Evolutionary conservation across 2,797 vertebrate species (phyloP), one percentile per base, ranked within the genome.

Genomic region (Oceanodroma leucorhoa): DNA sequence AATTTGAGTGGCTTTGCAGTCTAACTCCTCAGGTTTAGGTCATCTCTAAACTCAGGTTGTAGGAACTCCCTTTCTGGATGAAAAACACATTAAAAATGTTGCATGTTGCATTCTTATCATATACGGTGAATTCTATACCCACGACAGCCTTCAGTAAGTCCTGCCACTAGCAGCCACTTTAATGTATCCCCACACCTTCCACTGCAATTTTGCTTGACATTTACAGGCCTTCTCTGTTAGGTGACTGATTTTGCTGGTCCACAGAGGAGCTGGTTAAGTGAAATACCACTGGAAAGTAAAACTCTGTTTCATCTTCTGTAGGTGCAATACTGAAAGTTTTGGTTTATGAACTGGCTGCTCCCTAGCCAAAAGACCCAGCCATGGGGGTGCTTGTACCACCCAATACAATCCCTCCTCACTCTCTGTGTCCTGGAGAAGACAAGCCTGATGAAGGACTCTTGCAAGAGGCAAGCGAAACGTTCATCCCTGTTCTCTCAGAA

Each of bases 171-270:
- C 72, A 87, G 51, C 38, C 18, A n/a, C 61, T 91, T 85, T 61
- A 79, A 67, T 43, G 24, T 66, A 50, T 78, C 67, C 38, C 41
- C 51, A 61, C 40, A 36, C 55, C 38, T 87, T 83, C 11, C 13
- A 45, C 36, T 54, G 73, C 40, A 84, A 41, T 76, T 96, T 87
- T 83, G 3, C 26, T 81, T 81, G 76, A 55, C 43, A 55, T 94
- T 91, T 92, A 24, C 29, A 71, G 45, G 34, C 7, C 82, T 83
- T 70, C 58, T 83, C 54, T 85, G 61, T 53, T 69, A 61, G 54
- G 24, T 69, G 34, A 40, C 54, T 75, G 69, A 36, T 73, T 75
- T 79, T 80, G 30, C 41, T 58, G 23, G 60, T 79, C 51, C 76
- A 69, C 40, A 64, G 71, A 82, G 34, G 24, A 51, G 40, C 6